A percentile compares a stretch with the other conserved stretches of the same genome.
These are phyloP conservation scores for Eulithis prunata DNA, from an alignment of 2,888 invertebrate genomes.

Conservation along the genomic window DNA sequence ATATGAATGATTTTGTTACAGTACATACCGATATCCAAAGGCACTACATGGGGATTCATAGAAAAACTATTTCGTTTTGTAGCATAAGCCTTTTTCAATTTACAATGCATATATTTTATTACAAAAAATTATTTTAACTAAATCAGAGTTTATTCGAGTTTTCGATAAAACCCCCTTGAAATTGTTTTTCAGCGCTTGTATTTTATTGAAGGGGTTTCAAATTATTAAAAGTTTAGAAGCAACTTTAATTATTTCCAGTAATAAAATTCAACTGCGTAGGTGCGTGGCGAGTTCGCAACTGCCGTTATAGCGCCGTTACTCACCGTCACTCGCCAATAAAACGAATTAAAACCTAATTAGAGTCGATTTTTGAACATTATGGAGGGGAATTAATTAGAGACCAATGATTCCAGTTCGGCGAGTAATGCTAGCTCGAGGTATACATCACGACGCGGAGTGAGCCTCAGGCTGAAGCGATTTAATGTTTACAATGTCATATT, in stretches of 20 bases:
- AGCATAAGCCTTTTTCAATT: no score
- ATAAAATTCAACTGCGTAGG: slow-evolving; percentile 44
- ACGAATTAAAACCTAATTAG: slow-evolving; percentile 85
- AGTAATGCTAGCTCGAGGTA: slow-evolving; percentile 67
- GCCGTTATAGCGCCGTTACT: slow-evolving; percentile 55
- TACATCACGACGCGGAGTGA: slow-evolving; percentile 57
- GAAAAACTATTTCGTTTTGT: no score
- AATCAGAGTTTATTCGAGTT: not conserved
- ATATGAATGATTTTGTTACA: no score
- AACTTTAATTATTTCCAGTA: slow-evolving; percentile 45
- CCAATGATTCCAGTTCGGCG: slow-evolving; percentile 80
- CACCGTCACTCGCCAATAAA: slow-evolving; percentile 76
- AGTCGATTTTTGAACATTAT: slow-evolving; percentile 84
- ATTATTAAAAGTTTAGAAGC: slow-evolving; percentile 25
- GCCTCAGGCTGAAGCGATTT: slow-evolving; percentile 38
- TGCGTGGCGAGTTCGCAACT: slow-evolving; percentile 52
- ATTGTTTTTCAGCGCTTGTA: slow-evolving; percentile 12
- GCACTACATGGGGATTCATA: no score
- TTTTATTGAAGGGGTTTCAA: slow-evolving; percentile 26
- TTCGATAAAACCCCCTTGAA: not conserved
- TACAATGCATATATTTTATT: not conserved
- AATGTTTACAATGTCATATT: no score
- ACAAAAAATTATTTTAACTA: not conserved
- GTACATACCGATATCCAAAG: no score
- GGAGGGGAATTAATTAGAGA: slow-evolving; percentile 82